Base-by-base conservation (phyloP, 2,797 vertebrate genomes). In the Peromyscus nudipes region DNA sequence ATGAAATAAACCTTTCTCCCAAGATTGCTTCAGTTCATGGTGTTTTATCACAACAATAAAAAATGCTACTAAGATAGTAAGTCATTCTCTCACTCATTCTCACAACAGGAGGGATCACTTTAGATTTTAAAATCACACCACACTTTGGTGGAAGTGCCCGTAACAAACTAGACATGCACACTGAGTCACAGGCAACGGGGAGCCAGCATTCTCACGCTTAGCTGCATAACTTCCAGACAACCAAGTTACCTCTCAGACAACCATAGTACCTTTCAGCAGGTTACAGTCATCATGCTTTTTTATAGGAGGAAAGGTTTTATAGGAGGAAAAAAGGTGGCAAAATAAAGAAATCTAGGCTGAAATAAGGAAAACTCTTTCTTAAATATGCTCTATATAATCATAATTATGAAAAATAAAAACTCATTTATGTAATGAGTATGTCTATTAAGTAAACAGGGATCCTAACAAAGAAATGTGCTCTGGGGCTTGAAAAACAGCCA, bases 381-480 rank as follows among this genome's bases (percentile, higher is more conserved):
- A 97, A 97, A 60, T 57, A 27, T 85, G 65, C 13, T 71, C 46
- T 43, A 77, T 43, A 27, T 21, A 60, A 55, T 49, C 75, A 92
- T 75, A 40, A 71, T 65, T 62, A 67, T 94, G 65, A 80, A 85
- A 67, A 89, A 43, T 86, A 34, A 91, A 91, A 55, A 27, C 17
- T 75, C 49, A 64, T 57, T 65, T 86, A 40, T 55, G 23, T 71
- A 67, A 11, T 80, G 65, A 85, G 40, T 67, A 52, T 23, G 21
- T 83, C 55, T 55, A 37, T n/a, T 73, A 90, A 64, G 60, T 37
- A 77, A 95, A 87, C 73, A 17, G 69, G 81, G 12, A 62, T 73
- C 55, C 34, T 87, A 83, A 95, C 19, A 77, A 84, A 93, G 83
- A 94, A 86, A 60, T 62, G 86, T 37, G 71, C 67, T 69, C 71